Base-by-base conservation (phyloP, 1,140 invertebrate species). In the Carcinoscorpius rotundicauda region DNA sequence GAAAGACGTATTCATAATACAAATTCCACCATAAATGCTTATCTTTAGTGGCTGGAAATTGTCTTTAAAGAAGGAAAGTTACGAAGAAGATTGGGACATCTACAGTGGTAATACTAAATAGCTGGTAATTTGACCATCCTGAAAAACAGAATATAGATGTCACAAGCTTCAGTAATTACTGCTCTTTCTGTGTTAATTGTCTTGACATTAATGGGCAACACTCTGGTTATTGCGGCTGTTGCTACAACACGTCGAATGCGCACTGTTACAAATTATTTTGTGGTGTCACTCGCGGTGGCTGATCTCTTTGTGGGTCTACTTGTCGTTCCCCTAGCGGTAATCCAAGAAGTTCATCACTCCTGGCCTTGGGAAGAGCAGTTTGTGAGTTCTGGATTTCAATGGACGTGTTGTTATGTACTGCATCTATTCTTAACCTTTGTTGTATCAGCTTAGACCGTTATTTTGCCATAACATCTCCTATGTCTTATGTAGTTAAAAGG, bases 351-450 rank as follows among this genome's bases (percentile, higher is more conserved):
- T 48, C 64, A 61, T 3, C 62, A 62, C 6, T 64, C 63, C 0
- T 98, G 96, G 97, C 85, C 69, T 98, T 99, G 75, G 95, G 94
- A 49, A 84, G 86, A 63, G 84, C 89, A 72, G 96, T 97, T 80
- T 99, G 96, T 80, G 92, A 97, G 79, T 93, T 93, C 56, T 99
- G 96, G 96, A 91, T 98, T 69, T 94, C 94, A 49, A 88, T 96
- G 83, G 95, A 98, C 78, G 94, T 98, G 58, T 79, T 97, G 48
- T 80, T 97, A 70, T 94, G 91, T 76, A 98, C 94, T 0, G 91
- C 93, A 6, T 95, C 91, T 65, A 97, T 97, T 69, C 92, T 96
- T 85, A 97, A 96, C 78, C 81, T 98, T 71, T 97, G 94, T 77
- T 82, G 97, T 65, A 97, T 97, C 71, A 93, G 90, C 64, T 79